Percentiles rank a stretch among this genome's conserved stretches.
These are phyloP conservation scores for Siphamia tubifer DNA, from an alignment of 2,113 vertebrate genomes.

Conservation along the genomic window DNA sequence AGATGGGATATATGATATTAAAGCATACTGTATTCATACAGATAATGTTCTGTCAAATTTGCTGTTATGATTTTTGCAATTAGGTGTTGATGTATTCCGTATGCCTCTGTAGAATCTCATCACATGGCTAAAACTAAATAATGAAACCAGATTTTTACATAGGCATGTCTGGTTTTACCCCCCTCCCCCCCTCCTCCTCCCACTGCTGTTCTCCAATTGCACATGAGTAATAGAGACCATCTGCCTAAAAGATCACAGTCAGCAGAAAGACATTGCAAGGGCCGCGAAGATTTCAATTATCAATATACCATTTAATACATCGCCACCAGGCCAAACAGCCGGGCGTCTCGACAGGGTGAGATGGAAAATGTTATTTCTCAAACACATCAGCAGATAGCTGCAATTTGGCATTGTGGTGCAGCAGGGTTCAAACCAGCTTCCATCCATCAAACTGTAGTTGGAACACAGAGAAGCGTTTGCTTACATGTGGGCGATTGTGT, in stretches of 20 bases:
- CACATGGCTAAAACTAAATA: not conserved
- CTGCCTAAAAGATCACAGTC: slow-evolving; percentile 72
- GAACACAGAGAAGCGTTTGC: slow-evolving; percentile 20
- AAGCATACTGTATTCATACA: not conserved
- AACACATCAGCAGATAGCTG: slow-evolving; percentile 71
- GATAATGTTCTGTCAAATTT: slow-evolving; percentile 12
- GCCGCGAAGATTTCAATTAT: slow-evolving; percentile 77
- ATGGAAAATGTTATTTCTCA: slow-evolving; percentile 75
- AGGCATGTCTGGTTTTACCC: not conserved
- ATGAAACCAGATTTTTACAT: slow-evolving; percentile 19
- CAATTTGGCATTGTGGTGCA: slow-evolving; percentile 59
- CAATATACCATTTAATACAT: slow-evolving; percentile 79
- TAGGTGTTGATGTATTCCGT: slow-evolving; percentile 1
- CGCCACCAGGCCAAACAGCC: slow-evolving; percentile 67
- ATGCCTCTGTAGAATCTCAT: not conserved
- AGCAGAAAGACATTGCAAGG: slow-evolving; percentile 66
- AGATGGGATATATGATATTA: slow-evolving; percentile 6
- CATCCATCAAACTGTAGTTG: slow-evolving; percentile 72
- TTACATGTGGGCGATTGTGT: slow-evolving; percentile 22
- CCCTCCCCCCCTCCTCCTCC: not conserved
- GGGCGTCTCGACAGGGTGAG: slow-evolving; percentile 62
- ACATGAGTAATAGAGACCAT: slow-evolving; percentile 74
- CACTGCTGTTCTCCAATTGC: slow-evolving; percentile 30
- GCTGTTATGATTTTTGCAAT: not conserved
- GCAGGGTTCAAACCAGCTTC: slow-evolving; percentile 44